phyloP scores from a whole-genome alignment of 2,888 invertebrate genomes.

The Lordiphosa fenestrarum region DNA sequence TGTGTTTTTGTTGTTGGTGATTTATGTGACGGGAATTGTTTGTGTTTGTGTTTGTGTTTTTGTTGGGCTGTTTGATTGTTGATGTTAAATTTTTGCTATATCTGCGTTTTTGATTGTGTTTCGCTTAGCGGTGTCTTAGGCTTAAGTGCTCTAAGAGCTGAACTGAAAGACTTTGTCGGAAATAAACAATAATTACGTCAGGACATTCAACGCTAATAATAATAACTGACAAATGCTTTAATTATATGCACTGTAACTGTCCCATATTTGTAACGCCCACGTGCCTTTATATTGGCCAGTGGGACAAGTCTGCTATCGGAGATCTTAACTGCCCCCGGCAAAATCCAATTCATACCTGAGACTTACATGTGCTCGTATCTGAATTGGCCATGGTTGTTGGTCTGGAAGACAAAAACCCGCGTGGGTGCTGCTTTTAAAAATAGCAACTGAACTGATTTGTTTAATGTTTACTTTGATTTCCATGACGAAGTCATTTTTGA shows the following conservation, averaged over 20 bases:
- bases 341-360: too few relatives aligned
- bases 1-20: too few relatives aligned
- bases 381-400: conserved; percentile 7
- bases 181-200: conserved; percentile 19
- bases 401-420: not conserved
- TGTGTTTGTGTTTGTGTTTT: too few relatives aligned
- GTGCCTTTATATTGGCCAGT: conserved; percentile 35
- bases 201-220: not conserved
- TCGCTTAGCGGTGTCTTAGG: too few relatives aligned
- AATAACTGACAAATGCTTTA: conserved; percentile 34
- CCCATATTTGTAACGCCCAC: conserved; percentile 60
- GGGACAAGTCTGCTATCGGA: conserved; percentile 39
- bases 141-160: too few relatives aligned
- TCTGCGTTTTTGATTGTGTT: too few relatives aligned
- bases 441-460: conserved; percentile 22
- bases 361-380: conserved; percentile 6
- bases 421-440: conserved; percentile 7
- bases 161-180: conserved; percentile 1
- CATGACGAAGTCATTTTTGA: conserved; percentile 51
- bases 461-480: conserved; percentile 34
- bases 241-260: conserved; percentile 40
- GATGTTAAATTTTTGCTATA: too few relatives aligned
- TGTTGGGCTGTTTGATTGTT: too few relatives aligned
- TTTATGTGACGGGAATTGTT: too few relatives aligned
- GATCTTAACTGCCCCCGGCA: conserved; percentile 8